A percentile compares a stretch with the other conserved stretches of the same genome.
phyloP scores from a whole-genome alignment of 2,797 vertebrate genomes.

The Galago senegalensis region DNA sequence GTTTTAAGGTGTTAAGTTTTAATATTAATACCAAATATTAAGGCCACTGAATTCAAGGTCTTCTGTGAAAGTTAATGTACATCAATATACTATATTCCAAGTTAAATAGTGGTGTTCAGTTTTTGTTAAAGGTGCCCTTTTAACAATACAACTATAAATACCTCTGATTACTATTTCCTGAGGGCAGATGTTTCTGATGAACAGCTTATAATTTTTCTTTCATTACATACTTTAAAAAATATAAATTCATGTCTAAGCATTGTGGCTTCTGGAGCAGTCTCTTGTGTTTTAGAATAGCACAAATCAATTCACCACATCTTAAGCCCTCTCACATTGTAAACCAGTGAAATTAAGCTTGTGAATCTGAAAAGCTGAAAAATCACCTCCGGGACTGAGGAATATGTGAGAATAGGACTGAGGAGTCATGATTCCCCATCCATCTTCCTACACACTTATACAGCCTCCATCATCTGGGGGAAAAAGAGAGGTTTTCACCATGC shows the following conservation, averaged over 20 bases:
- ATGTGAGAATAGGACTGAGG: constrained; percentile 70
- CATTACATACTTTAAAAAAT: constrained; percentile 34
- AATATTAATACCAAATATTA: background rate
- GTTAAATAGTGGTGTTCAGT: background rate
- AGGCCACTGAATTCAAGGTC: background rate
- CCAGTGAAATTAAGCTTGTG: constrained; percentile 78
- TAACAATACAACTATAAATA: background rate
- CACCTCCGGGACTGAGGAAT: constrained; percentile 63
- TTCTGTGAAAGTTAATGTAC: background rate
- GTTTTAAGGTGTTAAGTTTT: background rate
- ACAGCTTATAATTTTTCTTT: constrained; percentile 31
- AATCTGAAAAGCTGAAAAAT: constrained; percentile 70
- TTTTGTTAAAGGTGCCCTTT: background rate
- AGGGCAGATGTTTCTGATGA: constrained; percentile 31
- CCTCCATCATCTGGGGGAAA: constrained; percentile 56
- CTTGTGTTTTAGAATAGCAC: constrained; percentile 48
- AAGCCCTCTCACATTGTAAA: constrained; percentile 61
- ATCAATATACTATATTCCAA: background rate
- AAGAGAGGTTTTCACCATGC: background rate
- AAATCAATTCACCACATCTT: constrained; percentile 40
- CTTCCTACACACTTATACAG: constrained; percentile 6
- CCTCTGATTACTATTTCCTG: background rate
- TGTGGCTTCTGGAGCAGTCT: background rate
- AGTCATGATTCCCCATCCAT: constrained; percentile 60
- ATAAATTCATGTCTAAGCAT: constrained; percentile 56